Conservation (phyloP, 1,140 invertebrate genomes). For the Gryon sp. region DNA sequence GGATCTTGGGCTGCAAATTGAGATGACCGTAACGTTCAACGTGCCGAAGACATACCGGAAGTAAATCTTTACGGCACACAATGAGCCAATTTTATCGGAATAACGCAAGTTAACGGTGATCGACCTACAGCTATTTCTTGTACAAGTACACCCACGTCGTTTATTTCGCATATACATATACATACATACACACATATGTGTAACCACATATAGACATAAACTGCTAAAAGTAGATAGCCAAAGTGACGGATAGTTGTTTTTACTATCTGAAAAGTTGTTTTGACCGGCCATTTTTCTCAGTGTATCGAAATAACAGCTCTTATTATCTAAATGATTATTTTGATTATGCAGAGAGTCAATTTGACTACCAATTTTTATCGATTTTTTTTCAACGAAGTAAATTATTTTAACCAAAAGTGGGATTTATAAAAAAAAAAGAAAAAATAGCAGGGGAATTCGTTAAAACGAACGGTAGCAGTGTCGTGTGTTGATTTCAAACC, state of each 20-base stretch:
- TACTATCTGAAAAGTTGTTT: too few relatives aligned
- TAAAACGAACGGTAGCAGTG: slow-evolving; percentile 26
- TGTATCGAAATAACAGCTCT: too few relatives aligned
- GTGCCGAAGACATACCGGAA: slow-evolving; percentile 34
- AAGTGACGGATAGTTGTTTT: too few relatives aligned
- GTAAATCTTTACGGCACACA: slow-evolving; percentile 41
- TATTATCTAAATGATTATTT: too few relatives aligned
- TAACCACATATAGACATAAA: too few relatives aligned
- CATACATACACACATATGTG: slow-evolving; percentile 34
- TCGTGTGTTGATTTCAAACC: slow-evolving; percentile 22
- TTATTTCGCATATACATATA: slow-evolving; percentile 1
- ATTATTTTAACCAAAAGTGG: slow-evolving; percentile 22
- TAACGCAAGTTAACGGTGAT: slow-evolving; percentile 53
- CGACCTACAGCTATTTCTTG: slow-evolving; percentile 31
- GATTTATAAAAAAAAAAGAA: slow-evolving; percentile 20
- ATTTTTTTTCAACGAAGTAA: too few relatives aligned
- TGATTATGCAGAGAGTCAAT: too few relatives aligned
- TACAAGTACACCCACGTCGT: slow-evolving; percentile 25
- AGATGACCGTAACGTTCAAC: slow-evolving; percentile 14
- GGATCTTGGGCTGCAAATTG: slow-evolving; percentile 1
- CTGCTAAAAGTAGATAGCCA: too few relatives aligned
- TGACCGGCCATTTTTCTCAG: too few relatives aligned
- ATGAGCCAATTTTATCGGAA: slow-evolving; percentile 50
- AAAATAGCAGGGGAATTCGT: slow-evolving; percentile 19
- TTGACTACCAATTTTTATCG: too few relatives aligned